Evolutionary conservation across 2,888 invertebrate genomes (phyloP), one percentile per base, ranked within the genome.

Genomic region (Eupelmus urozonus): DNA sequence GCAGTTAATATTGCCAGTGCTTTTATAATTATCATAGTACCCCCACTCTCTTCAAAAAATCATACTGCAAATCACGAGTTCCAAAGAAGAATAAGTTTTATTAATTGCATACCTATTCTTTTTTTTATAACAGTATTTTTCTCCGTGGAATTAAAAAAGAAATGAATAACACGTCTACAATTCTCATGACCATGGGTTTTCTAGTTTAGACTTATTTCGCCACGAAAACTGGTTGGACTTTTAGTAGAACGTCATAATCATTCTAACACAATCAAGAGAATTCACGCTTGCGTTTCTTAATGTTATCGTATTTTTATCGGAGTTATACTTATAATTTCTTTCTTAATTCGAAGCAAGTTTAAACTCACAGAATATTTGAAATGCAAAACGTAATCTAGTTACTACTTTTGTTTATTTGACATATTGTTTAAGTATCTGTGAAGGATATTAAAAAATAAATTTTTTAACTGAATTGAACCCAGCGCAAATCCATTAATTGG

Each of bases 141-240:
- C n/a, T 59, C 11, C 13, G 9, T 29, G 20, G 11, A 27, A 59
- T 59, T 20, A 13, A 20, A 18, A 66, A 42, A 25, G 25, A 57
- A 70, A 57, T 18, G 20, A 45, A 60, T 55, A 49, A 49, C 70
- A 29, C 59, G 59, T 60, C 29, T 20, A 1, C 29, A 9, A 45
- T 70, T 70, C 70, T 59, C 57, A 29, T 70, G 59, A 25, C 59
- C 59, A 20, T 70, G 70, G 59, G 18, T 57, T 70, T 59, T 70
- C 45, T 49, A 70, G 59, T 49, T 53, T 40, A 3, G 40, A 16
- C 45, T 27, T 29, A 71, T 62, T 60, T 71, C 62, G 40, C 53
- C 40, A 71, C 53, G 60, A 60, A 60, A 71, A 71, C 71, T 71
- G 53, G 71, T 62, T 53, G 60, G 51, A 62, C 62, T 42, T 72